These are phyloP conservation scores for Cosmia trapezina DNA, from an alignment of 2,888 invertebrate genomes.

Conservation along the genomic window DNA sequence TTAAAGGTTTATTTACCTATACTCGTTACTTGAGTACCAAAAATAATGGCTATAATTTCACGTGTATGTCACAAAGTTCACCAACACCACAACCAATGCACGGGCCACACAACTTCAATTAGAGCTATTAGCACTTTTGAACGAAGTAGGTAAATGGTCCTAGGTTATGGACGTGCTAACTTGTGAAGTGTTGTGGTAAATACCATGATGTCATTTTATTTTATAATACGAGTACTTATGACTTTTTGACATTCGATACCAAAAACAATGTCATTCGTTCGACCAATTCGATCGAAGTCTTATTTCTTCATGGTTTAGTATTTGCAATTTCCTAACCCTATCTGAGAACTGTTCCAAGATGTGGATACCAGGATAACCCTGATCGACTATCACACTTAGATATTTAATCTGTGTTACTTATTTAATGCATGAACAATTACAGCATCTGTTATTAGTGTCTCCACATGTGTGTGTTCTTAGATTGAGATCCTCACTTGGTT, in stretches of 20 bases:
- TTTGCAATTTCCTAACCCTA: neutral
- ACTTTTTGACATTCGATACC: neutral
- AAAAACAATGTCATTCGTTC: neutral
- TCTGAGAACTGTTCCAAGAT: neutral
- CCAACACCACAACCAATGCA: neutral
- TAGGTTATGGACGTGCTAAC: slow-evolving; percentile 26
- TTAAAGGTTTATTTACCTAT: neutral
- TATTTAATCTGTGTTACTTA: neutral
- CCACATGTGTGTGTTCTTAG: neutral
- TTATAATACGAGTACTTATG: neutral
- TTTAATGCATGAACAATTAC: neutral
- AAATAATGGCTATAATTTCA: neutral
- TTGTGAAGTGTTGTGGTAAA: neutral
- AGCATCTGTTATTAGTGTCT: neutral
- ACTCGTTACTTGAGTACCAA: neutral
- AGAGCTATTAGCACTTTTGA: slow-evolving; percentile 13
- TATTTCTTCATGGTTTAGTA: no score
- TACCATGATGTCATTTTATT: neutral
- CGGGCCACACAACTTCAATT: slow-evolving; percentile 19
- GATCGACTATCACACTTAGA: neutral
- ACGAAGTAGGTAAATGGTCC: slow-evolving; percentile 15
- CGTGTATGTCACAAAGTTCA: neutral
- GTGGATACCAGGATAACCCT: neutral
- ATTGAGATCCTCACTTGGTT: neutral
- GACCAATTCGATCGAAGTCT: neutral